Percentiles rank a stretch among this genome's conserved stretches.
Conservation (phyloP, 2,113 vertebrate genomes). For the Saimiri boliviensis region DNA sequence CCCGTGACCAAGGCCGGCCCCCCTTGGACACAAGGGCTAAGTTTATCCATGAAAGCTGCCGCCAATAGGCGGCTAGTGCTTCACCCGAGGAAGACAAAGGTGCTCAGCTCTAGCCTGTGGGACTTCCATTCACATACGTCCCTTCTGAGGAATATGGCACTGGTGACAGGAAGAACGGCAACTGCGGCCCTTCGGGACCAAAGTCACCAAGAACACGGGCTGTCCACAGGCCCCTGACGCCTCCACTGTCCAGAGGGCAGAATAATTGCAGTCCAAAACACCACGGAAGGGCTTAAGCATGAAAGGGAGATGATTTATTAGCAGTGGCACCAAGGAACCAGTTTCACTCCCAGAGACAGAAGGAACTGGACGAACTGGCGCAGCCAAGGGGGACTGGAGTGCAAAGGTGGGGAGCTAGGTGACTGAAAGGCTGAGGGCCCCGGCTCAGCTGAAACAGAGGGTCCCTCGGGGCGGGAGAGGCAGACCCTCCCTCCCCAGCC, state of each 20-base stretch:
- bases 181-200: rapidly evolving
- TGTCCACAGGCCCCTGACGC: rapidly evolving
- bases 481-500: background rate
- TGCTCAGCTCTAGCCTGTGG: rapidly evolving
- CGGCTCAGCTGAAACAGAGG: background rate
- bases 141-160: rapidly evolving
- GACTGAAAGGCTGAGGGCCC: rapidly evolving
- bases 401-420: rapidly evolving
- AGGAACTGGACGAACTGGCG: background rate
- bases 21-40: background rate
- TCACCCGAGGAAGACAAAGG: background rate
- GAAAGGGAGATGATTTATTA: rapidly evolving
- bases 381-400: rapidly evolving
- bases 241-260: rapidly evolving
- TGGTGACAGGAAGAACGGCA: background rate
- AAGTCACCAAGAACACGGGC: background rate
- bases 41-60: background rate
- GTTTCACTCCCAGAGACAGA: rapidly evolving
- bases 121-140: rapidly evolving
- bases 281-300: background rate
- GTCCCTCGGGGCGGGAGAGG: rapidly evolving
- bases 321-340: too few relatives aligned
- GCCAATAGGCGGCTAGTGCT: rapidly evolving
- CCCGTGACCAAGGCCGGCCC: rapidly evolving
- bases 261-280: background rate